Percentiles rank a stretch among this genome's conserved stretches.
Evolutionary conservation across 2,113 vertebrate genomes (phyloP).

Genomic region (Psammodynastes pulverulentus): DNA sequence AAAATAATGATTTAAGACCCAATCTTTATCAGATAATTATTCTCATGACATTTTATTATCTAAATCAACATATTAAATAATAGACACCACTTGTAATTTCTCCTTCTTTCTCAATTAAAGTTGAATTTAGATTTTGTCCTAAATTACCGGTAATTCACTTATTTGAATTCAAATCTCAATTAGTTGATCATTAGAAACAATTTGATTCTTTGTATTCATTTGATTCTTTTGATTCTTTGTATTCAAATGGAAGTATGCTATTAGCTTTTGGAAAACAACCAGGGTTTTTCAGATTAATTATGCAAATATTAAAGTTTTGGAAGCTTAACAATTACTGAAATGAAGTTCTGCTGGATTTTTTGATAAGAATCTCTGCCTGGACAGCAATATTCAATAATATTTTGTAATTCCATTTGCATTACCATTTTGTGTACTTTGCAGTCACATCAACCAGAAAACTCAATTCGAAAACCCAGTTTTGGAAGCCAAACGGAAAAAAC

Average conservation of each 20-base stretch:
- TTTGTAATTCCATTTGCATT: conserved; percentile 38
- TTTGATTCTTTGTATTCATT: not conserved
- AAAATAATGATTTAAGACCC: not conserved
- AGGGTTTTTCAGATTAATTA: conserved; percentile 8
- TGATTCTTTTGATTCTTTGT: not conserved
- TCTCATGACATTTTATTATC: not conserved
- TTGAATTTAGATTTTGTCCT: not conserved
- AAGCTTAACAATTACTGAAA: not conserved
- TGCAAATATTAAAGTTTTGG: not conserved
- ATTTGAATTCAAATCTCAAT: not conserved
- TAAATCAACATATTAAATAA: not conserved
- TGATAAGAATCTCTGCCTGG: not conserved
- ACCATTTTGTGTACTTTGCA: conserved; percentile 60
- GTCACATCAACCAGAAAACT: conserved; percentile 98
- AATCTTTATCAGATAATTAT: not conserved
- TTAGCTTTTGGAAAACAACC: not conserved
- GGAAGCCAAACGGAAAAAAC: conserved; percentile 91
- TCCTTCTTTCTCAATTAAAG: not conserved
- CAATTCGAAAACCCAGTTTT: conserved; percentile 98
- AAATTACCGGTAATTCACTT: not conserved
- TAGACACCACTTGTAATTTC: not conserved
- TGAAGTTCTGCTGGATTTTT: not conserved
- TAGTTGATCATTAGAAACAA: not conserved
- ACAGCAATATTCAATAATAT: not conserved
- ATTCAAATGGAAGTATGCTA: not conserved